A percentile compares a stretch with the other conserved stretches of the same genome.
Conservation (phyloP, 2,797 vertebrate genomes). For the Tarsius wallacei region DNA sequence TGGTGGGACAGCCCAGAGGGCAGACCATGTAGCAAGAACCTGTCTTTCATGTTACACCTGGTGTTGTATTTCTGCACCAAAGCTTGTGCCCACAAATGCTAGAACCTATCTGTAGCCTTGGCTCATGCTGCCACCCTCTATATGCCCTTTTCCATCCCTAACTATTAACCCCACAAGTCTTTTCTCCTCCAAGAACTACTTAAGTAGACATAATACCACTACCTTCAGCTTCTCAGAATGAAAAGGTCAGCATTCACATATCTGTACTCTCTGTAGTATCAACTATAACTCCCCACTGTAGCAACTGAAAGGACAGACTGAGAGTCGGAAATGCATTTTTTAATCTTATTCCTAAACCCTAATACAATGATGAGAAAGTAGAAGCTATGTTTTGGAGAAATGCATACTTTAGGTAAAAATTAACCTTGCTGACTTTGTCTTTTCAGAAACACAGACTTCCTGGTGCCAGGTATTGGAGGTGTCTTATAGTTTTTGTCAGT, state of each 20-base stretch:
- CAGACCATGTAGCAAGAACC: background rate
- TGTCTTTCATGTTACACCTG: background rate
- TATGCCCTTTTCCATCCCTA: background rate
- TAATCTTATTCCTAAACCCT: too few species aligned
- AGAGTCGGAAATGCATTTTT: too few species aligned
- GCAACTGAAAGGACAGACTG: background rate
- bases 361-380: too few species aligned
- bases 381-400: too few species aligned
- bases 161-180: background rate
- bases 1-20: accelerated
- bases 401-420: too few species aligned
- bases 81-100: background rate
- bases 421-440: too few species aligned
- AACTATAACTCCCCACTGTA: background rate
- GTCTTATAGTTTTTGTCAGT: too few species aligned
- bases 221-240: background rate
- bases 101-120: background rate
- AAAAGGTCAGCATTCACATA: background rate
- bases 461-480: too few species aligned
- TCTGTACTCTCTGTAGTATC: background rate
- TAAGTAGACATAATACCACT: background rate
- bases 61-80: background rate
- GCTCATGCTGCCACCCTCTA: background rate
- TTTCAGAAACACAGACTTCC: too few species aligned
- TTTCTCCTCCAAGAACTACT: background rate